A percentile compares a stretch with the other conserved stretches of the same genome.
These are phyloP conservation scores for Pachymerium ferrugineum DNA, from an alignment of 2,888 invertebrate species.

Conservation along the genomic window DNA sequence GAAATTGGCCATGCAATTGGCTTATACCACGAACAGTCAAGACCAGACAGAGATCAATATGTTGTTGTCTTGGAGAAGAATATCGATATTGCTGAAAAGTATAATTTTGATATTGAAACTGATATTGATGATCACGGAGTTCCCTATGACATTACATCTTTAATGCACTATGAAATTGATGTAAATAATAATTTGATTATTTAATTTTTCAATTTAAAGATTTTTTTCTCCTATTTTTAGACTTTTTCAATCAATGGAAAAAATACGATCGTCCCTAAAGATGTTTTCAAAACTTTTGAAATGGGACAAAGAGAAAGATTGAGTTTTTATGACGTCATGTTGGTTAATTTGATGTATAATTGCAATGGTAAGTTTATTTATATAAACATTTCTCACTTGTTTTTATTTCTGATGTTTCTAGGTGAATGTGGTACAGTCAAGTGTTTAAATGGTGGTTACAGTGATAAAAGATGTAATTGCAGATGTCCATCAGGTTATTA, in stretches of 20 bases:
- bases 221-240: too few relatives aligned
- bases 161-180: constrained; percentile 30
- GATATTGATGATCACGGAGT: constrained; percentile 2
- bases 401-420: too few relatives aligned
- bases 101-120: constrained; percentile 3
- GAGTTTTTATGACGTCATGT: constrained; percentile 8
- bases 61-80: not conserved
- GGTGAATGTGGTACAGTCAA: not conserved
- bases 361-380: constrained; percentile 17
- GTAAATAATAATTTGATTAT: not conserved
- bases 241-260: constrained; percentile 26
- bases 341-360: constrained; percentile 27
- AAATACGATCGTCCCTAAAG: constrained; percentile 9
- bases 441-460: not conserved
- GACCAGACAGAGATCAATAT: constrained; percentile 1
- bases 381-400: too few relatives aligned
- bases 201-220: not conserved
- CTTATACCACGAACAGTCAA: constrained; percentile 29
- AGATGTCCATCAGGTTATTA: not conserved
- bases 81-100: not conserved
- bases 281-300: not conserved
- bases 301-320: constrained; percentile 5
- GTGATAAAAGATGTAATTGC: not conserved
- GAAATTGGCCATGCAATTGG: constrained; percentile 30
- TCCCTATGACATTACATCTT: constrained; percentile 3